These are phyloP conservation scores for Apamea sordens DNA, from an alignment of 2,888 invertebrate species.

Conservation along the genomic window DNA sequence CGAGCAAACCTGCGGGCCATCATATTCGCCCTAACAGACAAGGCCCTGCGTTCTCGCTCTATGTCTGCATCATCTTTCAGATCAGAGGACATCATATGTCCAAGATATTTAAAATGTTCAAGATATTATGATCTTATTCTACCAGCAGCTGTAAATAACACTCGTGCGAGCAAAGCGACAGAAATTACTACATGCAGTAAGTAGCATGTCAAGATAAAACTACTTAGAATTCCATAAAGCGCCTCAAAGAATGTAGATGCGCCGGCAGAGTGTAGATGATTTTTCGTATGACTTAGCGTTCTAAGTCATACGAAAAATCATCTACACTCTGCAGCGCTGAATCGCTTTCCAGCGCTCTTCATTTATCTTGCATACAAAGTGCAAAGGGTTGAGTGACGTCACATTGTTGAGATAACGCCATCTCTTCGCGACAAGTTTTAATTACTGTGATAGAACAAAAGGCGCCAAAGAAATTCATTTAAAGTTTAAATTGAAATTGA, in stretches of 20 bases:
- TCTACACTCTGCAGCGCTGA: conserved; percentile 15
- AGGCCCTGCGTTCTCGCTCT: no score
- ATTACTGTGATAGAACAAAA: conserved; percentile 58
- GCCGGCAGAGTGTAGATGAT: no score
- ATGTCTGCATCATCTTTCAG: no score
- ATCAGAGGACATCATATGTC: no score
- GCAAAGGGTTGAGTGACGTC: conserved; percentile 38
- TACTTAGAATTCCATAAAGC: conserved; percentile 28
- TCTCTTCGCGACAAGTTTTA: conserved; percentile 56
- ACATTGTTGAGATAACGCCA: conserved; percentile 44
- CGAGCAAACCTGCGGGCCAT: no score
- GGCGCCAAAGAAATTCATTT: conserved; percentile 37
- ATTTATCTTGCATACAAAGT: conserved; percentile 57
- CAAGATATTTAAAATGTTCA: no score
- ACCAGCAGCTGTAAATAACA: not conserved
- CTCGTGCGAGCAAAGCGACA: not conserved
- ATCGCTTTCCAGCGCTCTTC: conserved; percentile 35
- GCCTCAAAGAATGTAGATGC: conserved; percentile 25
- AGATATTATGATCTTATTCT: not conserved
- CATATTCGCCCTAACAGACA: no score
- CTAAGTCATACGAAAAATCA: conserved; percentile 24
- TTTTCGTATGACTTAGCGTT: no score
- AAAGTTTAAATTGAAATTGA: conserved; percentile 61
- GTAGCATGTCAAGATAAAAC: not conserved
- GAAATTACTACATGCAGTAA: not conserved